Percentiles rank a stretch among this genome's conserved stretches.
phyloP scores from a whole-genome alignment of 2,888 invertebrate genomes.

The Leucoma salicis region DNA sequence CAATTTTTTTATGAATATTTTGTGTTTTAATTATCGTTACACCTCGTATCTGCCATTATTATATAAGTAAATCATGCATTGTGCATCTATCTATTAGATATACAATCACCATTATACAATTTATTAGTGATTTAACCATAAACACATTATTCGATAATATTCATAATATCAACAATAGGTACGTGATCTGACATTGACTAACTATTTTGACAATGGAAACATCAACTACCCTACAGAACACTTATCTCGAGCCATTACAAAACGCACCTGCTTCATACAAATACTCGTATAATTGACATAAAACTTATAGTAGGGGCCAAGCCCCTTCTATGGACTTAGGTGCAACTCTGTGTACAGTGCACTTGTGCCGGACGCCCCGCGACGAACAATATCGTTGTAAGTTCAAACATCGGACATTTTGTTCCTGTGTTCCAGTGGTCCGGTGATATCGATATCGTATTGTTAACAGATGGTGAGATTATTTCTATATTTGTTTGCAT shows the following conservation, averaged over 20 bases:
- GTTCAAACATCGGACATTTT: conserved; percentile 36
- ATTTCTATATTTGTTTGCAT: conserved; percentile 19
- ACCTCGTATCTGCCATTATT: too few relatives aligned
- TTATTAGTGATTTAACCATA: too few relatives aligned
- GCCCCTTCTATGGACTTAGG: conserved; percentile 30
- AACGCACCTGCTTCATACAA: conserved; percentile 11
- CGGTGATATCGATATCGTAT: conserved; percentile 23
- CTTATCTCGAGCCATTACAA: conserved; percentile 3
- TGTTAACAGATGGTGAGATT: conserved; percentile 28
- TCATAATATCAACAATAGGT: not conserved
- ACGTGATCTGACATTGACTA: not conserved
- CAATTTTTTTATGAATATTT: too few relatives aligned
- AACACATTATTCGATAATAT: too few relatives aligned
- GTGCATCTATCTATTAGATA: too few relatives aligned
- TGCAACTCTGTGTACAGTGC: conserved; percentile 53
- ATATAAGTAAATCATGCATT: too few relatives aligned
- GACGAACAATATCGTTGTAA: conserved; percentile 37
- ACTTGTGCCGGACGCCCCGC: conserved; percentile 52
- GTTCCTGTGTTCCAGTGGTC: conserved; percentile 14
- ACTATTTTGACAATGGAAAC: conserved; percentile 1
- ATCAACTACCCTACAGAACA: not conserved
- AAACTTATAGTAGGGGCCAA: conserved; percentile 27
- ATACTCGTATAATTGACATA: conserved; percentile 23
- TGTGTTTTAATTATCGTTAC: too few relatives aligned
- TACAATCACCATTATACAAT: too few relatives aligned